phyloP scores from a whole-genome alignment of 1,140 invertebrate genomes.

The Phthorimaea operculella region DNA sequence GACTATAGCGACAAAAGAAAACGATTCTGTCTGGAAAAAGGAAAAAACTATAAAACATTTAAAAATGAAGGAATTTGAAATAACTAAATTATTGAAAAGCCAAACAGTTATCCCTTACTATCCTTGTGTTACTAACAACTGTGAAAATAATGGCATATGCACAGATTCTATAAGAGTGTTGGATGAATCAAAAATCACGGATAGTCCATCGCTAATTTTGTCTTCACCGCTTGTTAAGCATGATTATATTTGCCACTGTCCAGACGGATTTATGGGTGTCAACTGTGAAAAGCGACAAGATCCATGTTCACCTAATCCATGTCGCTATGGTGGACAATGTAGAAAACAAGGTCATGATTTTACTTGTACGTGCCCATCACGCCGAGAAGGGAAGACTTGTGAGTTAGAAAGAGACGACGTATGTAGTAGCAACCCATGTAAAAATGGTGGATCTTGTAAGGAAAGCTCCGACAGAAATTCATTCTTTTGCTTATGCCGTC shows the following conservation, averaged over 20 bases:
- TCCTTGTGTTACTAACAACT: constrained; percentile 75
- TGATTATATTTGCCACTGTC: constrained; percentile 83
- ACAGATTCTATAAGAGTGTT: constrained; percentile 77
- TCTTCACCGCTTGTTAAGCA: constrained; percentile 82
- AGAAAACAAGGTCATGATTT: constrained; percentile 84
- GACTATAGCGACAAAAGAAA: constrained; percentile 73
- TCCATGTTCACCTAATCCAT: constrained; percentile 92
- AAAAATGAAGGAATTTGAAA: constrained; percentile 71
- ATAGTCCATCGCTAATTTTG: constrained; percentile 82
- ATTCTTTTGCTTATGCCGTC: constrained; percentile 90
- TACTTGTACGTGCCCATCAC: constrained; percentile 80
- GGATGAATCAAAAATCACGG: constrained; percentile 75
- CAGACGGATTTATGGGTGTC: constrained; percentile 79
- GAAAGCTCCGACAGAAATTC: constrained; percentile 85
- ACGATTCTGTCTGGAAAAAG: constrained; percentile 70
- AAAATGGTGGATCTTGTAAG: constrained; percentile 90
- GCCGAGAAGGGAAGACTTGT: constrained; percentile 85
- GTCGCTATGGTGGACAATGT: constrained; percentile 83
- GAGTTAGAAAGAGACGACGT: constrained; percentile 84
- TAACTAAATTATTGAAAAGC: constrained; percentile 71
- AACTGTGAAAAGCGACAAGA: constrained; percentile 87
- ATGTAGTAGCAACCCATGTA: constrained; percentile 86
- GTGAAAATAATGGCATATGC: constrained; percentile 82
- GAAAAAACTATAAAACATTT: constrained; percentile 73
- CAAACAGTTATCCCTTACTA: constrained; percentile 75